Base-by-base conservation (phyloP, 2,888 invertebrate species). In the Lamellibrachia columna region DNA sequence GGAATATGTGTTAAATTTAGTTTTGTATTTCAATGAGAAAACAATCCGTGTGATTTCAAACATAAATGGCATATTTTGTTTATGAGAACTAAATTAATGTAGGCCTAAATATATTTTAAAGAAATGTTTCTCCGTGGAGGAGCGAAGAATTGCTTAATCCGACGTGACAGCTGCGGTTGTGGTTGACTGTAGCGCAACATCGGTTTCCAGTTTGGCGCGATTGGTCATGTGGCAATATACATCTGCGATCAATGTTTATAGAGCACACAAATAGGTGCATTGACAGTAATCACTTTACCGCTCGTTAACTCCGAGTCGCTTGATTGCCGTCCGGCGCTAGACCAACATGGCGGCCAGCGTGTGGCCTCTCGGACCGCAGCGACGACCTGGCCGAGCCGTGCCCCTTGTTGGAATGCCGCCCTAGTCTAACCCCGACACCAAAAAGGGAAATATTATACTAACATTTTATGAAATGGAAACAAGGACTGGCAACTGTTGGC, bases 201-300 rank as follows among this genome's bases (percentile, higher is more conserved):
- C 75, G 75, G 75, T 75, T 75, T 75, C 75, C 75, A 75, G 75
- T 75, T 75, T 75, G 75, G 75, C 75, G 75, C 75, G 22, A 75
- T n/a, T 75, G 75, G 75, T 75, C 75, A 75, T 75, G 75, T 75
- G 75, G 75, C 75, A 75, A 75, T 75, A 75, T 75, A 75, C 75
- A 75, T 75, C 75, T 75, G 75, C 75, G 75, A 75, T 75, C 75
- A 75, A 75, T 75, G 75, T 75, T 75, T 75, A 75, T 75, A 3
- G 75, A 75, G 75, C 75, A 75, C 22, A 22, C 22, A 75, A 75
- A 75, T 75, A 75, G 75, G 75, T 75, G 75, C 75, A 15, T 15
- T 75, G 75, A 75, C 75, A 75, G 75, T 75, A 75, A 75, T 75
- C 75, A 75, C 75, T 75, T 75, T 75, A 75, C 22, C 75, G 75